These are phyloP conservation scores for Drosophila sproati DNA, from an alignment of 1,140 invertebrate species.

Conservation along the genomic window DNA sequence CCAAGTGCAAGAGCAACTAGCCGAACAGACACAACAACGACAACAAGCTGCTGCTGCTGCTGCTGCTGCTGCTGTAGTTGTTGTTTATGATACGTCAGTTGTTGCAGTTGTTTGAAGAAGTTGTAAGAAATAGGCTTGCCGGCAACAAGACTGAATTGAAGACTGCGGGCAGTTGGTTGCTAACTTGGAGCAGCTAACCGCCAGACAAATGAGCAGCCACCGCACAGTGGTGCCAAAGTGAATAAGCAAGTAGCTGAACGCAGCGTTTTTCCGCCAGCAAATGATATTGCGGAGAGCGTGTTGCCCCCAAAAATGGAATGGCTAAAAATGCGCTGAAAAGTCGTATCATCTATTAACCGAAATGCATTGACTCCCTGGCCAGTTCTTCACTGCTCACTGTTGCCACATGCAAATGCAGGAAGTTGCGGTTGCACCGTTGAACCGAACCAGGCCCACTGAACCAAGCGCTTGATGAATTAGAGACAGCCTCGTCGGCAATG, in stretches of 20 bases:
- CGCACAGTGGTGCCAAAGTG: constrained; percentile 48
- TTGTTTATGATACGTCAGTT: constrained; percentile 80
- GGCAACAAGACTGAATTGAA: constrained; percentile 27
- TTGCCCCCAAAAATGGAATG: constrained; percentile 30
- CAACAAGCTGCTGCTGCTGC: constrained; percentile 28
- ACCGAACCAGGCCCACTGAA: constrained; percentile 35
- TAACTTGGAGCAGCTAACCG: constrained; percentile 16
- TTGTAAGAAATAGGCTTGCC: constrained; percentile 77
- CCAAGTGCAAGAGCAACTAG: constrained; percentile 68
- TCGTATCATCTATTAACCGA: constrained; percentile 45
- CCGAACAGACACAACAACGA: constrained; percentile 12
- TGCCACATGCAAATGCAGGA: constrained; percentile 74
- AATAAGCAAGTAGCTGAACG: not conserved
- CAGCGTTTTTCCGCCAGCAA: not conserved
- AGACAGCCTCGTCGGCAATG: constrained; percentile 56
- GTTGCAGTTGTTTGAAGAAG: constrained; percentile 80
- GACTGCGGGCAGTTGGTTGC: constrained; percentile 7
- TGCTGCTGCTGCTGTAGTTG: constrained; percentile 47
- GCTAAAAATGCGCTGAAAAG: constrained; percentile 52
- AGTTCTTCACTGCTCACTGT: constrained; percentile 2
- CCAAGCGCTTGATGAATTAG: constrained; percentile 67
- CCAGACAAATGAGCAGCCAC: constrained; percentile 62
- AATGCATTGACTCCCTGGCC: constrained; percentile 44
- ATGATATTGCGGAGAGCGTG: constrained; percentile 14
- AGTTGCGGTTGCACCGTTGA: constrained; percentile 36